Base-by-base conservation (phyloP, 2,888 invertebrate species). In the Anoplius nigerrimus region DNA sequence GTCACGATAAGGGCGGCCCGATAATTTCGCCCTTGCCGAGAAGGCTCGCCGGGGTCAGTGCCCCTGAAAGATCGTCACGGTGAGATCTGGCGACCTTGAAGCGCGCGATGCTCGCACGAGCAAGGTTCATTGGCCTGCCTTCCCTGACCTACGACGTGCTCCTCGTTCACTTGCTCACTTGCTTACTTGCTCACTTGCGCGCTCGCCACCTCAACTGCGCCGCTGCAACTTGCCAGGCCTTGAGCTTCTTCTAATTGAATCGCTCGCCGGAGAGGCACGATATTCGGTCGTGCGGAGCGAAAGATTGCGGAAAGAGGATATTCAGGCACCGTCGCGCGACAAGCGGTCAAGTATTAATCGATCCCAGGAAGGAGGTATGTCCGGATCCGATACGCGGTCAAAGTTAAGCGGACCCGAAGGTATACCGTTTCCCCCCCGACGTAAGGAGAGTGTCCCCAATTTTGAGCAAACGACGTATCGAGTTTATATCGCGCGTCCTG, bases 41-140 rank as follows among this genome's bases (percentile, higher is more conserved):
- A 69, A n/a, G n/a, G 66, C 34, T 63, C n/a, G n/a, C n/a, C 72
- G 70, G 73, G 74, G 70, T 69, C 70, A 62, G 55, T 66, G 69
- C 52, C 72, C 66, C 66, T 18, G 34, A 62, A 67, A 74, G 74
- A 72, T 74, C 72, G 64, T 70, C 60, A 70, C 62, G 45, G 52
- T 18, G 57, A 72, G 51, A 57, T 72, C 62, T 16, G 62, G 59
- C 27, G 60, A 61, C 58, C 68, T 76, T 68, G 68, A 34, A 59
- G 58, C 43, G 46, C 53, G 48, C 62, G 61, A 22, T 68, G 53
- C 59, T 51, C 45, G 16, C 58, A 55, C 54, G 52, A 62, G 42
- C 51, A 21, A 71, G 51, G 74, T 71, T 70, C 64, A 56, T 70
- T 59, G 68, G 51, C 57, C 74, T 74, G 63, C 73, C 53, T 53